A percentile compares a stretch with the other conserved stretches of the same genome.
Evolutionary conservation across 2,113 vertebrate species (phyloP).

Genomic region (Myodes glareolus): DNA sequence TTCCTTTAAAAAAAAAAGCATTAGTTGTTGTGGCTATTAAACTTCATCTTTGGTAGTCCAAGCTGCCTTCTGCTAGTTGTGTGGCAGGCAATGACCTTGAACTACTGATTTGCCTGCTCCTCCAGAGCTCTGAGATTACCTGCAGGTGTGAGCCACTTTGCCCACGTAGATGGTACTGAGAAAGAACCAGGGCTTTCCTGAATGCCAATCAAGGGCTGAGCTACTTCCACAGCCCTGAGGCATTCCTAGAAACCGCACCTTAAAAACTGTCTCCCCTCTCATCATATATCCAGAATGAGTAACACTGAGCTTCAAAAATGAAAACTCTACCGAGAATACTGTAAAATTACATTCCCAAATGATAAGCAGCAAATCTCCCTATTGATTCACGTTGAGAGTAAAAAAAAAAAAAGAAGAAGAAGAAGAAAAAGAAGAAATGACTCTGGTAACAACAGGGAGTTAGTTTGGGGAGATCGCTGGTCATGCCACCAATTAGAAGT

Average conservation of each 20-base stretch:
- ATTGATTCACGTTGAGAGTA: background rate
- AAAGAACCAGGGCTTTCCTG: too few species aligned
- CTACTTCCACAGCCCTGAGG: background rate
- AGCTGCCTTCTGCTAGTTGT: background rate
- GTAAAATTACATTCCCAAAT: background rate
- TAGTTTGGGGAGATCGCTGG: background rate
- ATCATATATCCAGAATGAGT: background rate
- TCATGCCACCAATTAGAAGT: background rate
- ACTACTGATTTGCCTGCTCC: background rate
- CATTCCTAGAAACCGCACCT: background rate
- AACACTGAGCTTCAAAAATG: background rate
- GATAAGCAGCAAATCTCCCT: background rate
- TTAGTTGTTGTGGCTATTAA: background rate
- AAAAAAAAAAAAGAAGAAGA: too few species aligned
- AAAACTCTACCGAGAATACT: background rate
- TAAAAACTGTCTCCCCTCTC: background rate
- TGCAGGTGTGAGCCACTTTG: background rate
- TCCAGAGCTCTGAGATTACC: background rate
- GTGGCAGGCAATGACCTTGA: background rate
- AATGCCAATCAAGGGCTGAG: background rate
- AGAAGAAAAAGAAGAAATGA: background rate
- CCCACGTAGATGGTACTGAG: rapidly evolving
- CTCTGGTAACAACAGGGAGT: background rate
- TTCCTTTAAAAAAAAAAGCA: background rate
- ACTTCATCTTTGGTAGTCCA: background rate